Evolutionary conservation across 2,113 vertebrate species (phyloP).

Genomic region (Chionis minor): DNA sequence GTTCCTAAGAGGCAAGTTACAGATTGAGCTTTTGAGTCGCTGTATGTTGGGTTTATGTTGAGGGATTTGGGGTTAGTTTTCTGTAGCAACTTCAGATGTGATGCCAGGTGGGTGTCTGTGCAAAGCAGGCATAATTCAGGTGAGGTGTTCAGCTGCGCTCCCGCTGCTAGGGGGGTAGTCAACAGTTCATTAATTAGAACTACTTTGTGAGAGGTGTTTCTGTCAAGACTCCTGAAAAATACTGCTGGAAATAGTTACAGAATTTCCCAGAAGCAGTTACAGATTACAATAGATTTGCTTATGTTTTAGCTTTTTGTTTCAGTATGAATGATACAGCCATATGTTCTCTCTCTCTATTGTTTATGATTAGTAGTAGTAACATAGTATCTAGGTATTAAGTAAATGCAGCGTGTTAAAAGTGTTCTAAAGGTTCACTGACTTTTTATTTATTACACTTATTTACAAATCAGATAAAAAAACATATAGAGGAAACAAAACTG

Average conservation of each 20-base stretch:
- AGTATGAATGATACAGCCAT: not conserved
- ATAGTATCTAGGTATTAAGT: not conserved
- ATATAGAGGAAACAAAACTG: not conserved
- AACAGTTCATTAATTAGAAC: not conserved
- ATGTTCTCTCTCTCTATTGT: not conserved
- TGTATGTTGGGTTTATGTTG: not conserved
- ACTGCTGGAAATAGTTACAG: not conserved
- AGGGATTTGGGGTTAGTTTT: too few relatives aligned
- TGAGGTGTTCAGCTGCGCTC: not conserved
- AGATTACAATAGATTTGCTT: not conserved
- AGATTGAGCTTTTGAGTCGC: not conserved
- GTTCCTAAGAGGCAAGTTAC: not conserved
- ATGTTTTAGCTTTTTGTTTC: not conserved
- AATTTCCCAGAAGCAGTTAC: not conserved
- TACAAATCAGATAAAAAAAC: not conserved
- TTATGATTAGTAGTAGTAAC: not conserved
- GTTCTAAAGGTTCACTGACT: not conserved
- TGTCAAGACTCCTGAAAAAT: not conserved
- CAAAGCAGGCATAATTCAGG: not conserved
- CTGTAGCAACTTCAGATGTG: not conserved
- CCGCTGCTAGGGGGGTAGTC: not conserved
- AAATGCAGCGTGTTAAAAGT: not conserved
- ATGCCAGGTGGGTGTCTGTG: not conserved
- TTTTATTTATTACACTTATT: not conserved
- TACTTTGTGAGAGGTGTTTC: not conserved